Percentiles rank a stretch among this genome's conserved stretches.
phyloP scores from a whole-genome alignment of 2,888 invertebrate species.

The Anoplius nigerrimus region DNA sequence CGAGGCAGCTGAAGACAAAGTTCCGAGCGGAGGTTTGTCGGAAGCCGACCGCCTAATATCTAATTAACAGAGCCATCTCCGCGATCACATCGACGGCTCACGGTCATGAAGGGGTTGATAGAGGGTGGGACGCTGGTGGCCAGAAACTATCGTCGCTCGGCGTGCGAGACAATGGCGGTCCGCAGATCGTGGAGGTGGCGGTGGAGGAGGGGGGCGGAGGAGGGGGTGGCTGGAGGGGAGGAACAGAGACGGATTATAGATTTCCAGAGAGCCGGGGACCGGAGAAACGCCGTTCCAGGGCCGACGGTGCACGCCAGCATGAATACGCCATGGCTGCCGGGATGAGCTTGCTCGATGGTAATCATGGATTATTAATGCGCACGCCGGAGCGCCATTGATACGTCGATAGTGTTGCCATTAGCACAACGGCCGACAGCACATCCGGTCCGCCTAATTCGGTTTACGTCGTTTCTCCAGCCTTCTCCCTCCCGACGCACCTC shows the following conservation, averaged over 20 bases:
- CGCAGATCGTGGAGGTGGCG: neutral
- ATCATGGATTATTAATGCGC: slow-evolving; percentile 64
- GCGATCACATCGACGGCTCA: slow-evolving; percentile 34
- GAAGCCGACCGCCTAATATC: slow-evolving; percentile 45
- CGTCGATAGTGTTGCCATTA: slow-evolving; percentile 60
- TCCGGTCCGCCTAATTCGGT: slow-evolving; percentile 42
- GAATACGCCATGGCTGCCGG: slow-evolving; percentile 44
- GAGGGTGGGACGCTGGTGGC: too few species aligned
- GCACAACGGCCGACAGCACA: slow-evolving; percentile 35
- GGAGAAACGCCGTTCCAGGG: slow-evolving; percentile 1
- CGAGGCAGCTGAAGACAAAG: too few species aligned
- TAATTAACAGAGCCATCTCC: slow-evolving; percentile 46
- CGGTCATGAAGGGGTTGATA: too few species aligned
- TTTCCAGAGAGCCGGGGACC: slow-evolving; percentile 2
- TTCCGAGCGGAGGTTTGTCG: neutral
- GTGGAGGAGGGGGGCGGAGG: neutral
- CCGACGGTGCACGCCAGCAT: slow-evolving; percentile 2
- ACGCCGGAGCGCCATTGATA: slow-evolving; percentile 61
- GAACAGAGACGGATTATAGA: slow-evolving; percentile 3
- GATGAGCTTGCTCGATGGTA: slow-evolving; percentile 49
- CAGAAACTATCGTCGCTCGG: slow-evolving; percentile 1
- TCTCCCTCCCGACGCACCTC: slow-evolving; percentile 13
- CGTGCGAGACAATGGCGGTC: neutral
- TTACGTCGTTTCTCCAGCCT: slow-evolving; percentile 34
- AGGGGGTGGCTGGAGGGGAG: neutral